These are phyloP conservation scores for Chrysolina americana DNA, from an alignment of 2,888 invertebrate species.

Conservation along the genomic window DNA sequence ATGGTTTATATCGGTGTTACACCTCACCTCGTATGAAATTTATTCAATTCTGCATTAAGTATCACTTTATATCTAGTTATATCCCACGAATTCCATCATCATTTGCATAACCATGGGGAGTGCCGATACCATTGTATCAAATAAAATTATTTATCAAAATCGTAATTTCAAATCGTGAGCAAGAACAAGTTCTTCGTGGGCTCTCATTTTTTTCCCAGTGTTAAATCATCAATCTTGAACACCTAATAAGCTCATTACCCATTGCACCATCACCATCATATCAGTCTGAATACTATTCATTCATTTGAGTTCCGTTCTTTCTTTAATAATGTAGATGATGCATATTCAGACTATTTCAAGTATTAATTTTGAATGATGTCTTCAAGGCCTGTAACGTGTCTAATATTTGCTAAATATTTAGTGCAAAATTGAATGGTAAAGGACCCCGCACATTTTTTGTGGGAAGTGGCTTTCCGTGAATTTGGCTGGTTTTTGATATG, in stretches of 20 bases:
- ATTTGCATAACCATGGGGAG: constrained; percentile 35
- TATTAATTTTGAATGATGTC: too few species aligned
- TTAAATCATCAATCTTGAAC: constrained; percentile 7
- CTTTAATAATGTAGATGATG: not conserved
- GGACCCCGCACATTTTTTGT: too few species aligned
- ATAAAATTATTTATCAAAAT: constrained; percentile 16
- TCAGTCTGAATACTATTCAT: not conserved
- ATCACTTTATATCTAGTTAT: not conserved
- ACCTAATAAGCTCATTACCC: not conserved
- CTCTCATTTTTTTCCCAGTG: constrained; percentile 5
- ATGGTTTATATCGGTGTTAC: not conserved
- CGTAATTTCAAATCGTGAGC: constrained; percentile 4
- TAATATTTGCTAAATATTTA: too few species aligned
- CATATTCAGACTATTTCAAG: too few species aligned
- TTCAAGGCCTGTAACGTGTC: too few species aligned
- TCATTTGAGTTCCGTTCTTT: not conserved
- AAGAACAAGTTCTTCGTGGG: constrained; percentile 14
- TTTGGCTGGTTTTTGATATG: too few species aligned
- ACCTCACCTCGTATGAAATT: not conserved
- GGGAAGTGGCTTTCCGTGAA: too few species aligned
- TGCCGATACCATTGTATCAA: constrained; percentile 25
- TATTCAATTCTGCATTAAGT: not conserved
- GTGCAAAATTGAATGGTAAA: too few species aligned
- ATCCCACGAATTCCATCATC: constrained; percentile 35
- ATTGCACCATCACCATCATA: not conserved